Conservation (phyloP, 1,140 invertebrate species). For the Acromyrmex heyeri region DNA sequence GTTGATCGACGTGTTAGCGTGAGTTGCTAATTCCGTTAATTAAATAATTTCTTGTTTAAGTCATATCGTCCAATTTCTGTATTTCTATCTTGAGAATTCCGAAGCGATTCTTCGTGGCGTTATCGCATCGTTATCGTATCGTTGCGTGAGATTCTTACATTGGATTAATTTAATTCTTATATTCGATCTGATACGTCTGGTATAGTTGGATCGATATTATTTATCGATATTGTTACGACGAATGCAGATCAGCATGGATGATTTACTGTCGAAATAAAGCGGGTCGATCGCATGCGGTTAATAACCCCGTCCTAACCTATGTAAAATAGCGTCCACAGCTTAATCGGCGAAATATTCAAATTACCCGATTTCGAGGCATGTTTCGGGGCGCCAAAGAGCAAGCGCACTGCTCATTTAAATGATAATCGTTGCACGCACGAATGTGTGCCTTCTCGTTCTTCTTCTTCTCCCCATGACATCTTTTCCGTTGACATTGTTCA, state of each 20-base stretch:
- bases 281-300: slow-evolving; percentile 65
- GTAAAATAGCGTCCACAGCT: slow-evolving; percentile 78
- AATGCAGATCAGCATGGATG: slow-evolving; percentile 53
- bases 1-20: background rate
- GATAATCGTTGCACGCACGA: slow-evolving; percentile 59
- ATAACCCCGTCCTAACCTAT: slow-evolving; percentile 82
- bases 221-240: slow-evolving; percentile 26
- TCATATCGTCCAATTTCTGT: background rate
- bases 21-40: background rate
- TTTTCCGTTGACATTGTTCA: background rate
- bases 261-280: slow-evolving; percentile 57
- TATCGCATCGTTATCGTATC: background rate
- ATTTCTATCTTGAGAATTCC: background rate
- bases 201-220: background rate
- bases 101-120: background rate
- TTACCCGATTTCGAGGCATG: slow-evolving; percentile 38
- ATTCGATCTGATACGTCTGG: too few species aligned
- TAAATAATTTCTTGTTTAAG: background rate
- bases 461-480: background rate
- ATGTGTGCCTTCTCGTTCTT: slow-evolving; percentile 6
- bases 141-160: background rate
- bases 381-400: background rate
- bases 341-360: slow-evolving; percentile 85
- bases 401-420: slow-evolving; percentile 62
- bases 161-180: background rate